Evolutionary conservation across 2,888 invertebrate genomes (phyloP), one percentile per base, ranked within the genome.

Genomic region (Drosophila pullipes): DNA sequence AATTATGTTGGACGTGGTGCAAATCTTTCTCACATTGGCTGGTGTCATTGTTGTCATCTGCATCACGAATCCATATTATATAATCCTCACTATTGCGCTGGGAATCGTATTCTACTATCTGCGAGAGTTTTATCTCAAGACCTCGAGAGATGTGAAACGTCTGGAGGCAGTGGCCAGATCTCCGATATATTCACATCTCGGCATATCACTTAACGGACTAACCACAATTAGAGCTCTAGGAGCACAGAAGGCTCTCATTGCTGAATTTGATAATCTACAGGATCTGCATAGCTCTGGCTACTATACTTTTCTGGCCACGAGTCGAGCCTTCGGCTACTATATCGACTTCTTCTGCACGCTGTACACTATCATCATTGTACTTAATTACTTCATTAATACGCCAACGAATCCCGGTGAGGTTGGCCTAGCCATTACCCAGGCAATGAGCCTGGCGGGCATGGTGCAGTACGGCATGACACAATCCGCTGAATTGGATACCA

Each of bases 291-390:
- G 98, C 63, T 97, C 98, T 0, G 96, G 99, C 4, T 99, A 97
- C 97, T 99, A 96, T 91, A 94, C 98, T 79, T 98, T 98, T 92
- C 96, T 99, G 54, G 95, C 97, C 0, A 96, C 97, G 5, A 97
- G 97, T 31, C 96, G 99, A 67, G 98, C 99, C 80, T 98, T 99
- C 91, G 99, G 98, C 0, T 97, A 98, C 91, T 97, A 97, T 95
- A 94, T 99, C 84, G 99, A 99, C 92, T 94, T 97, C 81, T 95
- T 98, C 64, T 98, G 98, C 91, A 95, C 97, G 0, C 79, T 97
- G 6, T 99, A 98, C 93, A 97, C 99, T 68, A 95, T 96, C 0
- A 92, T 97, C 57, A 98, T 99, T 0, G 97, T 98, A 0, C 94
- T 97, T 85, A 97, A 97, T 88, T 97, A 98, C 93, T 95, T 99